Evolutionary conservation across 64 coral and sea anemone species (phyloP), one percentile per base, ranked within the genome.

Genomic region (Montipora cactus): DNA sequence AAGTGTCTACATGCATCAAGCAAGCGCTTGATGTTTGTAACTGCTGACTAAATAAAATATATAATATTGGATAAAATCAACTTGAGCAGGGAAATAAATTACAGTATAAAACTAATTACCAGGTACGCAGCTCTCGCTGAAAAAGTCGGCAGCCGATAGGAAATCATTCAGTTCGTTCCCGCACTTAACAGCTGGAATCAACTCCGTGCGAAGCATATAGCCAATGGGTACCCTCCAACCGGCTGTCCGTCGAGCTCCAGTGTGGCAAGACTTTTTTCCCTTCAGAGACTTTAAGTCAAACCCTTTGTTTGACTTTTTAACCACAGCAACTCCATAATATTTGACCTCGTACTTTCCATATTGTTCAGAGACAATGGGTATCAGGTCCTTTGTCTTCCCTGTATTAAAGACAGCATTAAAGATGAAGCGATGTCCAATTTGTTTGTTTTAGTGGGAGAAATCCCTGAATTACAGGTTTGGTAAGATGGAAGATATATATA

Each of bases 261-360:
- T 93, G 66, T 96, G 95, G 44, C 95, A 96, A 8, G 95, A 90
- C 87, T 90, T 96, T 49, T 52, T 90, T 0, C 80, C 91, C 14
- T 90, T 89, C 0, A 96, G 87, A 12, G 25, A 87, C 2, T 10
- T 67, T 7, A 96, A 7, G 19, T 48, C 81, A n/a, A 96, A 51
- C 4, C 22, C 80, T 58, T 67, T 80, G 7, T 90, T 87, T 2
- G 14, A 44, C 16, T 66, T 75, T 69, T 75, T 93, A 13, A 81
- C 95, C 13, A 93, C 87, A 80, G 81, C 95, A 12, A 96, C 91
- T 75, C 58, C 91, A 55, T 90, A 93, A 81, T 96, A 93, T 12
- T 9, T 59, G 1, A 79, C 52, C 5, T 53, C 53, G 67, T 72
- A 82, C 13, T 75, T 21, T 89, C 85, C 90, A 25, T 92, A 94